Evolutionary conservation across 2,797 vertebrate genomes (phyloP).

Genomic region (Macropodus opercularis): DNA sequence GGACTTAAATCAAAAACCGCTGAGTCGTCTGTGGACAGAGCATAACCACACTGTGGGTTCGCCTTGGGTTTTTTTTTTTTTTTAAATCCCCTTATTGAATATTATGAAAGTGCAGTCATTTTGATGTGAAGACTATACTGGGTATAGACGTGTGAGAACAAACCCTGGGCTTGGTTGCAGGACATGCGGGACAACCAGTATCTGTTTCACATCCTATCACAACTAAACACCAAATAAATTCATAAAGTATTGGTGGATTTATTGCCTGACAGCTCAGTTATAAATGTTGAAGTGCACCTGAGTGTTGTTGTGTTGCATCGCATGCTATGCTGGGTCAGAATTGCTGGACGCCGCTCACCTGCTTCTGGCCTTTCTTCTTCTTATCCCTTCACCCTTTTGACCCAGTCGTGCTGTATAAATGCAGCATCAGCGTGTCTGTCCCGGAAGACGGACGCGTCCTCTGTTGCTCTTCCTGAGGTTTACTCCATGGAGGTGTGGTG

Average conservation of each 20-base stretch:
- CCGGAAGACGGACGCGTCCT: no score
- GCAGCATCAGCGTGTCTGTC: no score
- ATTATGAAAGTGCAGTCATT: constrained; percentile 50
- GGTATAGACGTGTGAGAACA: constrained; percentile 46
- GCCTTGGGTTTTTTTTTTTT: no score
- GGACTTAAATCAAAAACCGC: constrained; percentile 60
- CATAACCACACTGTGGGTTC: constrained; percentile 24
- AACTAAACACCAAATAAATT: constrained; percentile 70
- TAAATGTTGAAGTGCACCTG: constrained; percentile 52
- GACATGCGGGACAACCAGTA: constrained; percentile 45
- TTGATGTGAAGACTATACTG: constrained; percentile 33
- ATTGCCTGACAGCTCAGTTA: constrained; percentile 13
- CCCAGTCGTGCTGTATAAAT: no score
- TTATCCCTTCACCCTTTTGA: neutral
- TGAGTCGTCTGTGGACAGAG: constrained; percentile 57
- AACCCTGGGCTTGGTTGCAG: constrained; percentile 52
- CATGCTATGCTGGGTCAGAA: constrained; percentile 9
- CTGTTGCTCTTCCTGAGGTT: no score
- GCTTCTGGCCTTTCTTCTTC: neutral
- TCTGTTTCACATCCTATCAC: constrained; percentile 66
- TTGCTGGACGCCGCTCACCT: neutral
- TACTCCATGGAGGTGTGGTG: no score
- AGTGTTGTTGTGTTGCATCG: constrained; percentile 37
- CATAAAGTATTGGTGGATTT: constrained; percentile 25
- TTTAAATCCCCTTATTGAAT: constrained; percentile 47